Base-by-base conservation (phyloP, 2,888 invertebrate species). In the Cryptocephalus moraei region DNA sequence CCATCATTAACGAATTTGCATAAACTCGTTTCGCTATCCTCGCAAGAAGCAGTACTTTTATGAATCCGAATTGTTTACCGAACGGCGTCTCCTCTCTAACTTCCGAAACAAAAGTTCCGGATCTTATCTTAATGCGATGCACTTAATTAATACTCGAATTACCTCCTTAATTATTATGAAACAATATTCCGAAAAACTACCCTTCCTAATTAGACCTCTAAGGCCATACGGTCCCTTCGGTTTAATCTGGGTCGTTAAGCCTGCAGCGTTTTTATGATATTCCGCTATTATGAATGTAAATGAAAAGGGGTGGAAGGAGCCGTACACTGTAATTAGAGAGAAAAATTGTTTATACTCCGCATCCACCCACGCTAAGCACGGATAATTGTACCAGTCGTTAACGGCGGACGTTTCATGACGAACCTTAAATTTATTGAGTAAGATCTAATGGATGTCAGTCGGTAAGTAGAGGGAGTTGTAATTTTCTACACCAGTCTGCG, bases 161-260 rank as follows among this genome's bases (percentile, higher is more conserved):
- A 64, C 65, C 58, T 56, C 56, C 55, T 59, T 63, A 63, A 65
- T 64, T 64, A 63, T 63, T 48, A 48, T 48, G 60, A 61, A 61
- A 56, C 58, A 58, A 63, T 60, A 63, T 61, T 61, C 60, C 55
- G 47, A 58, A 62, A 59, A 48, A 60, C 59, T 57, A 55, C 57
- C 57, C 60, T 59, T 59, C 22, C 14, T 62, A 62, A 62, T 62
- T 62, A 61, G 36, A n/a, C 34, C 44, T 44, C 42, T 40, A 14
- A 14, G 10, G 11, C 13, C 10, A 2, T 12, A n/a, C 10, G 40
- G 22, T 12, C 13, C 10, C 10, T 40, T 40, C 40, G 14, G 12
- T 10, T 22, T 40, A 40, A 40, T 40, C 14, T 40, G 13, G 14
- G 14, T 36, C 11, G 40, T 12, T n/a, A 40, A n/a, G 12, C 40